Evolutionary conservation across 2,113 vertebrate species (phyloP).

Genomic region (Synodontis membranacea): DNA sequence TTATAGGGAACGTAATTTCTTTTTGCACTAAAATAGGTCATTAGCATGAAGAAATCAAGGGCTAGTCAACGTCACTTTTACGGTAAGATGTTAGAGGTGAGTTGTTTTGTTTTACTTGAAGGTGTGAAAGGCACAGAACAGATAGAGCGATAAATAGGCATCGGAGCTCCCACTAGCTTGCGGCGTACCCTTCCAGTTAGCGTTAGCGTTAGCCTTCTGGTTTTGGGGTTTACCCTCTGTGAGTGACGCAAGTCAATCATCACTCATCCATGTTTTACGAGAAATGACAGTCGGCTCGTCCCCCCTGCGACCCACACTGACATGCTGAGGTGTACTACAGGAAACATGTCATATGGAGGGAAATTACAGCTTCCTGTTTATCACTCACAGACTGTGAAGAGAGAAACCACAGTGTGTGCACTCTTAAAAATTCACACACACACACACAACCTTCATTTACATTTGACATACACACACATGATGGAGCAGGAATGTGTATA

Average conservation of each 20-base stretch:
- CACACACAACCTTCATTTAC: slow-evolving; percentile 3
- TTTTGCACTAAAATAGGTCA: not conserved
- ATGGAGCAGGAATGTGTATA: no score
- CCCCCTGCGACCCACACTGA: slow-evolving; percentile 64
- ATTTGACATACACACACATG: not conserved
- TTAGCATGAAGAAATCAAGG: not conserved
- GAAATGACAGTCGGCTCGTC: slow-evolving; percentile 55
- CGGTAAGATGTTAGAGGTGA: slow-evolving; percentile 23
- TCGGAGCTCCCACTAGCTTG: slow-evolving; percentile 8
- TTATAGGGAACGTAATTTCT: not conserved
- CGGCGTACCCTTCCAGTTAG: slow-evolving; percentile 55
- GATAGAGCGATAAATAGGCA: not conserved
- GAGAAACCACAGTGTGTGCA: slow-evolving; percentile 62
- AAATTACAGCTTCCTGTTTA: slow-evolving; percentile 86
- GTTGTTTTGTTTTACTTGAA: not conserved
- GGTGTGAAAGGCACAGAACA: slow-evolving; percentile 18
- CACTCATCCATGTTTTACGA: slow-evolving; percentile 25
- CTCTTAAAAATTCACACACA: not conserved
- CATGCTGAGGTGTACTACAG: slow-evolving; percentile 70
- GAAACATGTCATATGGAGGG: slow-evolving; percentile 79
- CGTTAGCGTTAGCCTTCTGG: slow-evolving; percentile 60
- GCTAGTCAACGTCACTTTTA: not conserved
- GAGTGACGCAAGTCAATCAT: slow-evolving; percentile 62
- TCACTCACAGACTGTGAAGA: slow-evolving; percentile 62
- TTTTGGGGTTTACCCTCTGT: slow-evolving; percentile 60